These are phyloP conservation scores for Agrochola circellaris DNA, from an alignment of 2,888 invertebrate genomes.

Conservation along the genomic window DNA sequence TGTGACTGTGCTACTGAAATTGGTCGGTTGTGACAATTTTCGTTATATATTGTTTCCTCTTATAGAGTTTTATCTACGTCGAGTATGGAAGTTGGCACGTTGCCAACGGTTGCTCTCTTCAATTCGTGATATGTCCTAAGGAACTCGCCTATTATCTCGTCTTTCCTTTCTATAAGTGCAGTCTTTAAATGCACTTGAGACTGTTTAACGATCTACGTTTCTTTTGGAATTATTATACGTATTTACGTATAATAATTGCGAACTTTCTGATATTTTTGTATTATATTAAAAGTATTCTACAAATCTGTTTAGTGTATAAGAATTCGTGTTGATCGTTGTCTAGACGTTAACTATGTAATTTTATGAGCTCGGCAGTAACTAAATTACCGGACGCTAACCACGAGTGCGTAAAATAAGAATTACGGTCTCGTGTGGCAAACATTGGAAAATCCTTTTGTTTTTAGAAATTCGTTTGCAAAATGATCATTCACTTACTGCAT, in stretches of 20 bases:
- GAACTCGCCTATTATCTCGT: conserved; percentile 43
- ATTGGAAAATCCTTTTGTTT: conserved; percentile 42
- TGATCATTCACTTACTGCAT: conserved; percentile 12
- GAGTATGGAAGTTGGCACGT: conserved; percentile 81
- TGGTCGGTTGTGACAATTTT: conserved; percentile 70
- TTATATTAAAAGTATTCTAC: conserved; percentile 39
- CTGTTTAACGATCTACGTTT: not conserved
- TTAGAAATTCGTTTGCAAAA: conserved; percentile 36
- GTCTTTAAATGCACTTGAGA: conserved; percentile 22
- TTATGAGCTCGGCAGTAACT: conserved; percentile 58
- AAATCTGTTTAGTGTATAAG: conserved; percentile 64
- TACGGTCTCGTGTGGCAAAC: conserved; percentile 36
- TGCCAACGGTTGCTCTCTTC: conserved; percentile 76
- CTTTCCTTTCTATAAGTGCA: conserved; percentile 40
- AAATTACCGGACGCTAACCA: conserved; percentile 63
- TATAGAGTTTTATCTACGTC: conserved; percentile 63
- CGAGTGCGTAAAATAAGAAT: conserved; percentile 64
- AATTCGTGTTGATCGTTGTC: conserved; percentile 54
- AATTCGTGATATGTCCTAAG: conserved; percentile 50
- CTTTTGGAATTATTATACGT: no score
- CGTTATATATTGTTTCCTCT: conserved; percentile 72
- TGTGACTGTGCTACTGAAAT: conserved; percentile 71
- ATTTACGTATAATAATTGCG: not conserved
- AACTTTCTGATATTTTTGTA: not conserved
- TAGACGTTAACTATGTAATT: conserved; percentile 65